Evolutionary conservation across 2,888 invertebrate species (phyloP).

Genomic region (Theodoxus fluviatilis): DNA sequence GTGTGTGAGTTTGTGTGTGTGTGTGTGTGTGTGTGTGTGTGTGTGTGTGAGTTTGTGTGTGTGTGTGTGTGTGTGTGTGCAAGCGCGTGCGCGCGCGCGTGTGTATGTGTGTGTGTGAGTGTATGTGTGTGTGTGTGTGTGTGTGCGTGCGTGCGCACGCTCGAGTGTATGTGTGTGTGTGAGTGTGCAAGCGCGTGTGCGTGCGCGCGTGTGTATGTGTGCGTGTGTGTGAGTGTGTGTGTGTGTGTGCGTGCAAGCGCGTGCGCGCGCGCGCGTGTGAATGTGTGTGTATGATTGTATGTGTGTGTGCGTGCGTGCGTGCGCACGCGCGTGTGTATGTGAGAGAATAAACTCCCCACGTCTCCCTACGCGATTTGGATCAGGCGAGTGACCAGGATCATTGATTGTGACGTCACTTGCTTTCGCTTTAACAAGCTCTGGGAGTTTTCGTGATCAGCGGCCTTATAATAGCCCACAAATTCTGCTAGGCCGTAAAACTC

Average conservation of each 20-base stretch:
- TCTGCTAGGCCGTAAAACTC: no score
- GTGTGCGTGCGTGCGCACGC: background rate
- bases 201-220: background rate
- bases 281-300: conserved; percentile 5
- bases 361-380: conserved; percentile 32
- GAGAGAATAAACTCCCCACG: no score
- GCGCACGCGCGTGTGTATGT: background rate
- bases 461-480: no score
- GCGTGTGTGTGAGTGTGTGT: background rate
- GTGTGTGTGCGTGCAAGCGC: conserved; percentile 14
- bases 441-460: no score
- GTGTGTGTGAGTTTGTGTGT: background rate
- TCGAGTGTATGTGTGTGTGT: background rate
- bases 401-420: no score
- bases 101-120: conserved; percentile 1
- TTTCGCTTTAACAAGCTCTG: no score
- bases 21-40: conserved; percentile 22
- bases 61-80: conserved; percentile 1
- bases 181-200: background rate
- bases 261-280: background rate
- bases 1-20: conserved; percentile 22
- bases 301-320: conserved; percentile 11
- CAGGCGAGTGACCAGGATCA: background rate
- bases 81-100: background rate
- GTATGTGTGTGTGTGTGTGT: background rate